Evolutionary conservation across 2,888 invertebrate species (phyloP), one percentile per base, ranked within the genome.

Genomic region (Platerodrilus igneus): DNA sequence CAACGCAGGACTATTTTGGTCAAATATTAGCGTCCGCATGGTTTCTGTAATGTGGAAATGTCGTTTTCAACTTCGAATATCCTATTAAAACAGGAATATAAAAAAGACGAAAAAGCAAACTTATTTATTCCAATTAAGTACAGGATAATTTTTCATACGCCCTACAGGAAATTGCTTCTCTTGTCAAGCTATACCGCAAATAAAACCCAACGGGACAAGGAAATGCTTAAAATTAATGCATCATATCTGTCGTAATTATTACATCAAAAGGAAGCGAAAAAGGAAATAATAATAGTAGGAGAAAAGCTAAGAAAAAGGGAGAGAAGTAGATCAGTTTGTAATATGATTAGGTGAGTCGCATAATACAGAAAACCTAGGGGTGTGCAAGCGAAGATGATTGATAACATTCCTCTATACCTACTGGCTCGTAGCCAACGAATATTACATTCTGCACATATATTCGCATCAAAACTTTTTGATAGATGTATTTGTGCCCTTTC

Each of bases 261-360:
- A 39, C 49, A 48, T 46, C 36, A 43, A 43, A 45, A 47, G 47
- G 50, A 41, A 41, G 28, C 37, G 38, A 18, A 18, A 29, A 31
- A 33, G 33, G 41, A 47, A 43, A 44, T 39, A 49, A 41, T 44
- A 48, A 40, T n/a, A n/a, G n/a, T n/a, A n/a, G n/a, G n/a, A n/a
- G n/a, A n/a, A n/a, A n/a, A n/a, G n/a, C n/a, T n/a, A n/a, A n/a
- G n/a, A n/a, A n/a, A n/a, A n/a, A n/a, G n/a, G n/a, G n/a, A 46
- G 50, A 51, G 62, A 64, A 63, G 64, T 64, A 61, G 61, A 64
- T 64, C 53, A 56, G 58, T 57, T 57, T 61, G 59, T 63, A 59
- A 63, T 64, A 62, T 59, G 62, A 63, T 63, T 62, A 61, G 62
- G 60, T 62, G 55, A 56, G 56, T 52, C 52, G 53, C 55, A 51